phyloP scores from a whole-genome alignment of 2,113 vertebrate genomes.

The Osmerus eperlanus region DNA sequence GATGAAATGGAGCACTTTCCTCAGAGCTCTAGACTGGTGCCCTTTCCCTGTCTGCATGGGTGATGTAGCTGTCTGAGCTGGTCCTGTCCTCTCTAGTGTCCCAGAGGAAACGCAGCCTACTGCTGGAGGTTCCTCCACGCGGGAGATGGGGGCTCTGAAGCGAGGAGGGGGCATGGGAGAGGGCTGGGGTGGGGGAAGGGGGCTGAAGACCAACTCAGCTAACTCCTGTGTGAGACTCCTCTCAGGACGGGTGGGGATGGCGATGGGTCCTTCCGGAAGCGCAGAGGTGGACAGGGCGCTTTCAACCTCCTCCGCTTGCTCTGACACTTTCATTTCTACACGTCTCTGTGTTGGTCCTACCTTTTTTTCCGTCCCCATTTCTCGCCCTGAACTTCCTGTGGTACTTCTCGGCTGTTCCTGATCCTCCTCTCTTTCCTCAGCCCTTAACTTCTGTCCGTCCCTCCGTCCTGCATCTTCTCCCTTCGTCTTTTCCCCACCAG shows the following conservation, averaged over 20 bases:
- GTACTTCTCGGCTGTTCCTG: neutral
- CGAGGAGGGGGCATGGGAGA: conserved; percentile 36
- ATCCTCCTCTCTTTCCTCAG: neutral
- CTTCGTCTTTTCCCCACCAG: neutral
- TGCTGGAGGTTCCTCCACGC: conserved; percentile 18
- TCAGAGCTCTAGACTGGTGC: conserved; percentile 54
- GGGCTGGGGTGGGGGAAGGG: conserved; percentile 7
- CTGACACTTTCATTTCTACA: neutral
- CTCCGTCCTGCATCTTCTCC: neutral
- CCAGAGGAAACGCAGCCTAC: neutral
- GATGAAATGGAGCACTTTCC: conserved; percentile 71
- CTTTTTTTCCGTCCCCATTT: neutral
- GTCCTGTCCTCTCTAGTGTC: conserved; percentile 8
- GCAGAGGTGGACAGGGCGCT: neutral
- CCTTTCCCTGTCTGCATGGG: conserved; percentile 38
- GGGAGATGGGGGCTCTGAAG: conserved; percentile 51
- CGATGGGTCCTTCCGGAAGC: conserved; percentile 1
- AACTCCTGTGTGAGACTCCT: conserved; percentile 63
- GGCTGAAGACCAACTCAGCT: conserved; percentile 53
- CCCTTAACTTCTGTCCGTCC: neutral
- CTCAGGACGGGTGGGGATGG: conserved; percentile 7
- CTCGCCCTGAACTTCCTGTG: neutral
- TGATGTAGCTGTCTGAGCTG: conserved; percentile 14
- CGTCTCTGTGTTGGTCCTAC: neutral
- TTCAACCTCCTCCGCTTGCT: conserved; percentile 11